Percentiles rank a stretch among this genome's conserved stretches.
phyloP scores from a whole-genome alignment of 2,888 invertebrate species.

The Sepioteuthis lessoniana region DNA sequence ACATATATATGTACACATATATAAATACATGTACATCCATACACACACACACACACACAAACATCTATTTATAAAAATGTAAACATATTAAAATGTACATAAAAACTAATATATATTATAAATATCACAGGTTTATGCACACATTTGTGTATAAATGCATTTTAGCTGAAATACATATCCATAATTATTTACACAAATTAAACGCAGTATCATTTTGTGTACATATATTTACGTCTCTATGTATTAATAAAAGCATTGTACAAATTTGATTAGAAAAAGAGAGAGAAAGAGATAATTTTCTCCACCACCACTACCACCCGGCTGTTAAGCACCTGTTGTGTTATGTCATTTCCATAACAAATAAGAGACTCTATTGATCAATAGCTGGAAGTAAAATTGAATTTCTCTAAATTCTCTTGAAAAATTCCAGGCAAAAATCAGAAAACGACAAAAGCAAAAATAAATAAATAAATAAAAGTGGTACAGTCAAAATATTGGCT shows the following conservation, averaged over 20 bases:
- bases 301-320: neutral
- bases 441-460: neutral
- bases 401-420: constrained; percentile 35
- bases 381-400: neutral
- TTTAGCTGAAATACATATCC: neutral
- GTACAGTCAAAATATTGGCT: neutral
- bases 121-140: too few species aligned
- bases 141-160: neutral
- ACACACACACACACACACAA: neutral
- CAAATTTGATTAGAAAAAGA: constrained; percentile 16
- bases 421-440: too few species aligned
- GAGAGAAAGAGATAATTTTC: too few species aligned
- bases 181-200: neutral
- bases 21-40: neutral
- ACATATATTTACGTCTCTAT: neutral
- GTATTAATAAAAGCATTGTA: neutral
- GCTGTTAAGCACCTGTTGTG: neutral
- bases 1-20: neutral
- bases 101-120: too few species aligned
- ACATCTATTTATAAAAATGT: neutral
- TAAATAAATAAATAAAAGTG: neutral
- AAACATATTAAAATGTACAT: neutral
- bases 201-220: neutral
- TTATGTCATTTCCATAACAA: neutral
- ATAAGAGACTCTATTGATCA: neutral